Base-by-base conservation (phyloP, 2,888 invertebrate genomes). In the Orchestes rusci region DNA sequence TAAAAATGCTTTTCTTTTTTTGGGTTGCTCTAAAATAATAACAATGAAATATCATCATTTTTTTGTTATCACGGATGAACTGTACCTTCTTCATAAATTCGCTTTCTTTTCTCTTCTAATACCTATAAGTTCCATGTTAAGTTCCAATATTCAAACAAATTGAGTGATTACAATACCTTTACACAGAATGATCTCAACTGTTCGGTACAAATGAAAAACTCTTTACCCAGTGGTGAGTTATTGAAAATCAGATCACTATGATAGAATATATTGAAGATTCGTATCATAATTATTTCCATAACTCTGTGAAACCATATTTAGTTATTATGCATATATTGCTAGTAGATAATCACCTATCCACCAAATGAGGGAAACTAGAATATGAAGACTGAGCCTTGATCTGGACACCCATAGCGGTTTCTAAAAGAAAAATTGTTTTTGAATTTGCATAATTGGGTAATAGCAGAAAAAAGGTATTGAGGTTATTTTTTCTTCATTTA, bases 391-490 rank as follows among this genome's bases (percentile, higher is more conserved):
- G 76, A 1, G 76, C 74, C 43, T 76, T 70, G 61, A 83, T 74
- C 34, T 73, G 70, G 45, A 76, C 72, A 1, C 84, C 84, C 84
- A 85, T 83, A 1, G 83, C 80, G 2, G 83, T 80, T 63, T 84
- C 83, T 79, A 45, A 31, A 57, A 56, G 34, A 45, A 15, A 10
- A 30, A 30, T 5, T 10, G 20, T 28, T 17, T 27, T 29, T 28
- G 12, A 37, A 19, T 42, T 30, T 19, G 15, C 23, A 18, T 28
- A 27, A 28, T 19, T 28, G n/a, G n/a, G n/a, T n/a, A n/a, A n/a
- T n/a, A n/a, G n/a, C n/a, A n/a, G n/a, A n/a, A n/a, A n/a, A n/a
- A n/a, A n/a, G n/a, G n/a, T n/a, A n/a, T n/a, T n/a, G n/a, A n/a
- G n/a, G n/a, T n/a, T n/a, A n/a, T n/a, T n/a, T n/a, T n/a, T n/a